Evolutionary conservation across 2,888 invertebrate genomes (phyloP).

Genomic region (Pyralis farinalis): DNA sequence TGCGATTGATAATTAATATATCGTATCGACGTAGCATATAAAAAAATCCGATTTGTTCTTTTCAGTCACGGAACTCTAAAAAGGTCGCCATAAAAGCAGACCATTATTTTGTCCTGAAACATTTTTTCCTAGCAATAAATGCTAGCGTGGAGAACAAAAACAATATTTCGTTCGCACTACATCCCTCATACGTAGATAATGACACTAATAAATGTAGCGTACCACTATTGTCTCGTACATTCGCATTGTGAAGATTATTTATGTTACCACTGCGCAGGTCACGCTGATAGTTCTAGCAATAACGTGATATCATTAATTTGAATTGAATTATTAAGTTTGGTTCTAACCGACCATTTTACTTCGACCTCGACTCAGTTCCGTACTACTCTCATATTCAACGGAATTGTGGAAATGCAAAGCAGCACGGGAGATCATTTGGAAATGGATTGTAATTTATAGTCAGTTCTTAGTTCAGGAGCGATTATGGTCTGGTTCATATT

Average conservation of each 20-base stretch:
- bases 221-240: constrained; percentile 32
- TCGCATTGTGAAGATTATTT: constrained; percentile 35
- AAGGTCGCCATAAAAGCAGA: too few relatives aligned
- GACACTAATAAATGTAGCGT: constrained; percentile 32
- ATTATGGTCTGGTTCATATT: constrained; percentile 28
- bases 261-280: constrained; percentile 31
- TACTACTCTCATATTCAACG: background rate
- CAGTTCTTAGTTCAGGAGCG: constrained; percentile 26
- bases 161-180: constrained; percentile 9
- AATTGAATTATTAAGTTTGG: constrained; percentile 36
- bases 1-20: too few relatives aligned
- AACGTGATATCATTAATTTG: constrained; percentile 33
- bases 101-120: too few relatives aligned
- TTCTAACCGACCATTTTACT: constrained; percentile 18
- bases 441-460: constrained; percentile 19
- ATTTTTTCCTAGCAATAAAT: too few relatives aligned
- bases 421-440: constrained; percentile 13
- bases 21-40: too few relatives aligned
- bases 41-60: too few relatives aligned
- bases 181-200: constrained; percentile 20
- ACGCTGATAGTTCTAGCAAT: constrained; percentile 29
- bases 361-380: constrained; percentile 11
- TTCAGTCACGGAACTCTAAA: too few relatives aligned
- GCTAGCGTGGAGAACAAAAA: background rate
- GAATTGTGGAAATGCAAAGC: background rate